Conservation (phyloP, 1,140 invertebrate species). For the Camponotus floridanus region DNA sequence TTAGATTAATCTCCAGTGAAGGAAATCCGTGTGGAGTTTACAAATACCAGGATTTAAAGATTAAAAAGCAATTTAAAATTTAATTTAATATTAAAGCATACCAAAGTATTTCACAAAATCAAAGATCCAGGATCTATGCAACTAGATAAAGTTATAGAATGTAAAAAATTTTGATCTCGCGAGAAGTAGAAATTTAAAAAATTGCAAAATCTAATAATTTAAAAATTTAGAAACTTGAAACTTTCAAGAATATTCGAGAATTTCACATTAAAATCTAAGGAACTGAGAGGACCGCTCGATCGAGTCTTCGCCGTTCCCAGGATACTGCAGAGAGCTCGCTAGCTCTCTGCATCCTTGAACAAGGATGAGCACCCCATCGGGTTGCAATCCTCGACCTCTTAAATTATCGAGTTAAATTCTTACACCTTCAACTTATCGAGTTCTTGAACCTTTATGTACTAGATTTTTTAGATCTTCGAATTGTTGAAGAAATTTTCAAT, state of each 20-base stretch:
- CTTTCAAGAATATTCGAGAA: neutral
- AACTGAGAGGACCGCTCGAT: neutral
- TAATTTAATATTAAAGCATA: neutral
- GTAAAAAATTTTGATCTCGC: neutral
- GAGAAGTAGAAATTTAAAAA: neutral
- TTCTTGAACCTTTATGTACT: constrained; percentile 3
- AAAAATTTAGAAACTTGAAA: constrained; percentile 14
- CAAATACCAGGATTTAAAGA: neutral
- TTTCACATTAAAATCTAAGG: constrained; percentile 11
- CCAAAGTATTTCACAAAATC: neutral
- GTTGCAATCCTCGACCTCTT: constrained; percentile 30
- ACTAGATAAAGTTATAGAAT: constrained; percentile 1
- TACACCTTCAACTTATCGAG: neutral
- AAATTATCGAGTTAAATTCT: constrained; percentile 49
- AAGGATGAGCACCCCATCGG: constrained; percentile 34
- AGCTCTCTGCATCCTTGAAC: constrained; percentile 17
- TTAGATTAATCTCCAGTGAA: constrained; percentile 20
- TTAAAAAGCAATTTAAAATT: neutral
- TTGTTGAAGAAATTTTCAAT: neutral
- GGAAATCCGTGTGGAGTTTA: constrained; percentile 2
- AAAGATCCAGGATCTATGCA: neutral
- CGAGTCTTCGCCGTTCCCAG: constrained; percentile 3
- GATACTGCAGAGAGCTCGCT: constrained; percentile 11
- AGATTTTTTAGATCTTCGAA: neutral
- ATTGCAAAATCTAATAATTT: constrained; percentile 2